Evolutionary conservation across 2,797 vertebrate genomes (phyloP).

Genomic region (Argentina silus): DNA sequence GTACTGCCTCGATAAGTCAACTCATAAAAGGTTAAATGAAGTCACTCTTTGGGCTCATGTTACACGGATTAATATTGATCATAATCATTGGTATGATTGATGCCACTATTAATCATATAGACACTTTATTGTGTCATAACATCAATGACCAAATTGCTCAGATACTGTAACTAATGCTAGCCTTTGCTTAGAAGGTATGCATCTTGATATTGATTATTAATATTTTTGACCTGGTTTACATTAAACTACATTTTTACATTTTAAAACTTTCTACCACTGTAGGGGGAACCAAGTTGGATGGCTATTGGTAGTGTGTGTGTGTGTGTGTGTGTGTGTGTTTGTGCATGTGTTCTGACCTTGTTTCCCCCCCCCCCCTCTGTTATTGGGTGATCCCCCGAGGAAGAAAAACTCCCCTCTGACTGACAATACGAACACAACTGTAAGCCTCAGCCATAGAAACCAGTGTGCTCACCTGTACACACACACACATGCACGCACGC

Average conservation of each 20-base stretch:
- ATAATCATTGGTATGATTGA: not conserved
- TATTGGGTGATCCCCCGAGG: constrained; percentile 28
- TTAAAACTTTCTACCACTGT: not conserved
- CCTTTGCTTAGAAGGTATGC: no score
- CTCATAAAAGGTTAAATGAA: not conserved
- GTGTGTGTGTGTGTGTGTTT: constrained; percentile 8
- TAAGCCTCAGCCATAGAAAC: constrained; percentile 45
- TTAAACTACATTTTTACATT: not conserved
- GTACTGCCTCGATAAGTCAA: not conserved
- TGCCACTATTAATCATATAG: not conserved
- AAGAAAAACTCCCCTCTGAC: constrained; percentile 30
- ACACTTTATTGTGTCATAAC: not conserved
- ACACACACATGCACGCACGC: not conserved
- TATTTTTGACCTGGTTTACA: no score
- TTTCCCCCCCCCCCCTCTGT: no score
- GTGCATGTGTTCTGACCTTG: constrained; percentile 13
- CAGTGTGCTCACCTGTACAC: not conserved
- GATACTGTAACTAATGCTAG: no score
- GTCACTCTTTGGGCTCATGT: not conserved
- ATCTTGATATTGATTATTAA: no score
- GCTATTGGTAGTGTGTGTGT: not conserved
- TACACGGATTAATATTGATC: constrained; percentile 2
- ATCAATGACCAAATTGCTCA: not conserved
- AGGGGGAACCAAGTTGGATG: not conserved
- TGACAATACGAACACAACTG: constrained; percentile 41